These are phyloP conservation scores for Leptopilina clavipes DNA, from an alignment of 1,140 invertebrate genomes.

Conservation along the genomic window DNA sequence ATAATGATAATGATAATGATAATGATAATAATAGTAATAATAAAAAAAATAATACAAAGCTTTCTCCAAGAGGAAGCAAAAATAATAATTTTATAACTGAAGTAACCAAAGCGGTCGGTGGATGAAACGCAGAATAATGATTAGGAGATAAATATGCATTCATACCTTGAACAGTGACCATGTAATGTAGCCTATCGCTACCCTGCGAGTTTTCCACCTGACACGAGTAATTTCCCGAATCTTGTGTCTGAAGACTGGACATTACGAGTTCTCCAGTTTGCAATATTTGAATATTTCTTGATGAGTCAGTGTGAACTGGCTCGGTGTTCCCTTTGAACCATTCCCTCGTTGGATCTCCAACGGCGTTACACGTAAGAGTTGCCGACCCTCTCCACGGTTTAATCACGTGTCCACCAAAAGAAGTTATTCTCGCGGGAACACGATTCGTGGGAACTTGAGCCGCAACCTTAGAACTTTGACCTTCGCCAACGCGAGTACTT, in stretches of 20 bases:
- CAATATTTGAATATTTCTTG: constrained; percentile 78
- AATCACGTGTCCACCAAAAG: constrained; percentile 81
- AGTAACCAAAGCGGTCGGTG: too few species aligned
- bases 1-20: too few species aligned
- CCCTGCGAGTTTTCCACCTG: constrained; percentile 84
- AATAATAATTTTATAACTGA: too few species aligned
- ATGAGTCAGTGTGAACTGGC: constrained; percentile 71
- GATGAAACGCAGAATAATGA: neutral
- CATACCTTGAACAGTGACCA: constrained; percentile 78
- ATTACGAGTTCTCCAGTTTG: constrained; percentile 81
- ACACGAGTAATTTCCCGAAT: constrained; percentile 86
- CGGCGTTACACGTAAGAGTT: constrained; percentile 79
- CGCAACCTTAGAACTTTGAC: constrained; percentile 82
- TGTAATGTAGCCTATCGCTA: constrained; percentile 79
- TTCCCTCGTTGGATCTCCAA: constrained; percentile 80
- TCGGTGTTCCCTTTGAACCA: constrained; percentile 78
- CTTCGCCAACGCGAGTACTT: constrained; percentile 84
- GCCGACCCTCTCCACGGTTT: constrained; percentile 80
- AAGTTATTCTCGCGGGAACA: constrained; percentile 82
- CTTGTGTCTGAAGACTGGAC: constrained; percentile 78
- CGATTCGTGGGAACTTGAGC: constrained; percentile 78
- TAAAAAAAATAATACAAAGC: too few species aligned
- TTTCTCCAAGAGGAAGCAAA: too few species aligned
- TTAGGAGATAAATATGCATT: neutral
- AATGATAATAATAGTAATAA: too few species aligned